phyloP scores from a whole-genome alignment of 2,113 vertebrate genomes.

The Herpailurus yagouaroundi region DNA sequence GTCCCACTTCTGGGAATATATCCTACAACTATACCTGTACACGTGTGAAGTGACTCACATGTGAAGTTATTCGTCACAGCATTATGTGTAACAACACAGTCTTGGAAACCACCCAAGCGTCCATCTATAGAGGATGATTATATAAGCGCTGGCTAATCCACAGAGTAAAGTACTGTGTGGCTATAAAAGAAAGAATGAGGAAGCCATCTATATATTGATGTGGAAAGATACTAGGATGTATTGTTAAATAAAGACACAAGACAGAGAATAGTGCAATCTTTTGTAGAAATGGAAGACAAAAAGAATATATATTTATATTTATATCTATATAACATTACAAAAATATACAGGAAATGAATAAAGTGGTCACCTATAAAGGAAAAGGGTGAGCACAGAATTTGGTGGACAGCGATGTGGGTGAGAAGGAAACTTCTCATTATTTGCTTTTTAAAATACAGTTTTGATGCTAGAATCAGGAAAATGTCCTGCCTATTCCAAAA shows the following conservation, averaged over 20 bases:
- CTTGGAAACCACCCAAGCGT: not conserved
- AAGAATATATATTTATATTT: not conserved
- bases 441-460: not conserved
- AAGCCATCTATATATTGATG: not conserved
- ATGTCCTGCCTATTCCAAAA: not conserved
- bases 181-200: slow-evolving; percentile 1
- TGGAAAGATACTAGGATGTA: not conserved
- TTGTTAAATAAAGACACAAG: not conserved
- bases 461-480: not conserved
- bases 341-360: not conserved
- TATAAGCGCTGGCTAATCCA: not conserved
- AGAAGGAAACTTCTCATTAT: not conserved
- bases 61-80: not conserved
- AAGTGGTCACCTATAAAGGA: not conserved
- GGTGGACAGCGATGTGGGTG: not conserved
- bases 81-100: not conserved
- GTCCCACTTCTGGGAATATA: not conserved
- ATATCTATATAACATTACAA: not conserved
- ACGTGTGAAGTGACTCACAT: not conserved
- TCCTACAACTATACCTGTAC: not conserved
- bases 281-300: not conserved
- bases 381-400: not conserved
- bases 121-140: not conserved
- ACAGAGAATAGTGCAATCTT: not conserved
- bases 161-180: not conserved